Evolutionary conservation across 1,140 invertebrate species (phyloP), one percentile per base, ranked within the genome.

Genomic region (Papilio aristodemus): DNA sequence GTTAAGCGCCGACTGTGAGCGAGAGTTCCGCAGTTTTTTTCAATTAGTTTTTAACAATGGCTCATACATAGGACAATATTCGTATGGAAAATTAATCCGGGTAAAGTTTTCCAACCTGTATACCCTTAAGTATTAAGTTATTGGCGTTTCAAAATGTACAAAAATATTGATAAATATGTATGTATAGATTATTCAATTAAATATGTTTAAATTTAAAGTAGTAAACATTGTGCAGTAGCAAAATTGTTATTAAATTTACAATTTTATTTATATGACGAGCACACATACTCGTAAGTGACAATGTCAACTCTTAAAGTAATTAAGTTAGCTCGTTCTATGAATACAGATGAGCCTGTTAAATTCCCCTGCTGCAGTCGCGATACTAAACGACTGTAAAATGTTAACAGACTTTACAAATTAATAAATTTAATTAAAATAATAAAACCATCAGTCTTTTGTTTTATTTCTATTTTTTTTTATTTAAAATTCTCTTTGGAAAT

Each of bases 301-400:
- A 8, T 50, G 46, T 50, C 46, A 50, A 50, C 46, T 50, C 46
- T 50, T 50, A 19, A 50, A 50, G 46, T 19, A 50, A 50, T 25
- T 50, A 50, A 50, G 17, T 50, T 50, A 46, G 19, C 22, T 22
- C 46, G 19, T 50, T 50, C 9, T 25, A 50, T 50, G 46, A 22
- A 50, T 50, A 22, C 46, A 10, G 5, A 50, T 50, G 46, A 50
- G 9, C 9, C 46, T 50, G 19, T 50, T 50, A 22, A 50, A 50
- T 11, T 43, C 14, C 43, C 38, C n/a, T 41, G 17, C 43, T 46
- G 43, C 46, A 11, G 17, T 0, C 4, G 46, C 9, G 19, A 25
- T 50, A 19, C 19, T 46, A 46, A 46, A 46, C 19, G 43, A 46
- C 14, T 46, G 43, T 17, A 22, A 50, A 50, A 22, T 50, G 9